These are phyloP conservation scores for Theocolax elegans DNA, from an alignment of 1,140 invertebrate species.

Conservation along the genomic window DNA sequence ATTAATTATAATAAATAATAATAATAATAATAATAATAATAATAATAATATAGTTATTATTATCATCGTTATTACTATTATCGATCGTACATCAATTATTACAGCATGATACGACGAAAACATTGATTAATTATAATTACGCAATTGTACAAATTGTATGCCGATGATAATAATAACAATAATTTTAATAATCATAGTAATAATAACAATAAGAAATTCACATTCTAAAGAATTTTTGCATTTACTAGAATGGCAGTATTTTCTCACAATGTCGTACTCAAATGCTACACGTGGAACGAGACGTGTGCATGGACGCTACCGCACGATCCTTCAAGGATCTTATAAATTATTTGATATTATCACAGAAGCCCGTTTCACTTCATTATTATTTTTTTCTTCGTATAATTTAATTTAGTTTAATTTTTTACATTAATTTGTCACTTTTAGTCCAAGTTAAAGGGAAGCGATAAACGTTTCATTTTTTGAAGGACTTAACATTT, in stretches of 20 bases:
- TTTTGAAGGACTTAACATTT: no score
- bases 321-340: constrained; percentile 44
- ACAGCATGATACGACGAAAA: no score
- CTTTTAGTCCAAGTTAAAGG: no score
- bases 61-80: no score
- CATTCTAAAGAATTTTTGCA: constrained; percentile 56
- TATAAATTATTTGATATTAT: constrained; percentile 60
- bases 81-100: no score
- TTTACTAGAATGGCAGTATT: constrained; percentile 58
- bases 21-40: no score
- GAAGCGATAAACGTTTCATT: no score
- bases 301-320: constrained; percentile 41
- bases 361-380: constrained; percentile 63
- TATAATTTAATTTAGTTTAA: no score
- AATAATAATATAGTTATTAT: no score
- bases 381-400: constrained; percentile 49
- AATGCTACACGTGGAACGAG: constrained; percentile 37
- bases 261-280: constrained; percentile 55
- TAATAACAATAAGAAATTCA: constrained; percentile 46
- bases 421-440: constrained; percentile 49
- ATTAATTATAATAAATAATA: no score
- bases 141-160: no score
- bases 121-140: no score
- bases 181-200: constrained; percentile 42
- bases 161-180: constrained; percentile 30